Base-by-base conservation (phyloP, 2,888 invertebrate genomes). In the Hipparchia sbordonii region DNA sequence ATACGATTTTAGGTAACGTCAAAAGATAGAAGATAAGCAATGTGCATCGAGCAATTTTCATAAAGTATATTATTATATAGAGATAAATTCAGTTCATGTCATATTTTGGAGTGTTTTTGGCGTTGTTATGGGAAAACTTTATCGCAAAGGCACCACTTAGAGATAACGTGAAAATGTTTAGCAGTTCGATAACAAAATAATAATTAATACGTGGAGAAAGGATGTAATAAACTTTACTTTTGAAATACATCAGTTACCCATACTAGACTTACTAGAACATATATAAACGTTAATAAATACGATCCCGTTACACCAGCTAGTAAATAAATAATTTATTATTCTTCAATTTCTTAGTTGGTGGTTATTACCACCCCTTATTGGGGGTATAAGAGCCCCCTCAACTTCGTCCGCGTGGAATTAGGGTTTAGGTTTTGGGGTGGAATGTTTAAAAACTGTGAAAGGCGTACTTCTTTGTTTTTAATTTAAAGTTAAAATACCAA, bases 61-160 rank as follows among this genome's bases (percentile, higher is more conserved):
- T 57, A 57, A 56, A 8, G 23, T 57, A 8, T 1, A 9, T 57
- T 57, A 8, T 13, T 56, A 33, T 59, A 48, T 48, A 48, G 6
- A 7, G 57, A 57, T 57, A 57, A 57, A 8, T 56, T 56, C 56
- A 23, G 8, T 8, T 48, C 5, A 62, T 45, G n/a, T 48, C 45
- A 13, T 63, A 48, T 65, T 65, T 51, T 65, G 52, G 51, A 65
- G 52, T 33, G 10, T 51, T 65, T 65, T 65, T 52, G 51, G 10
- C 51, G 52, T 65, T 61, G 8, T 62, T 62, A 46, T 48, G n/a
- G n/a, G 39, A 45, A 61, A 45, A 13, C 23, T 63, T 48, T 63
- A 48, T 63, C 48, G 13, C 8, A 46, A 23, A 2, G 46, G 46
- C n/a, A 45, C 61, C 62, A 62, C 62, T 62, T 46, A 9, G 62